Evolutionary conservation across 2,888 invertebrate genomes (phyloP), one percentile per base, ranked within the genome.

Genomic region (Drosophila bunnanda): DNA sequence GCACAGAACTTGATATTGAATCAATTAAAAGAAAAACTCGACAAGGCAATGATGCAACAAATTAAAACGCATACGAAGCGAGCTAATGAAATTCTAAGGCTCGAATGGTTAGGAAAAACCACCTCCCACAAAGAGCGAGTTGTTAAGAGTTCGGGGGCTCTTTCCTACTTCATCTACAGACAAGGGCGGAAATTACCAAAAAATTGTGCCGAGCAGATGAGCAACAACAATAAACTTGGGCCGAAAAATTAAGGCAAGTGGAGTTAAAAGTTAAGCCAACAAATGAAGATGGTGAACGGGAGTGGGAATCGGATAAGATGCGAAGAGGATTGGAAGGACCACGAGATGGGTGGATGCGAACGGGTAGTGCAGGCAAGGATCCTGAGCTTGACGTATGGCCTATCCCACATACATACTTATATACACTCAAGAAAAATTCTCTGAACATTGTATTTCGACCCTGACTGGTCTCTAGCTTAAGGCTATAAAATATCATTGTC

Each of bases 201-300:
- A 81, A 81, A 72, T 72, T 80, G 83, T 83, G 79, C 81, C 81
- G 70, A 80, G 66, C 58, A 43, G 66, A 76, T 77, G 65, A 75
- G 65, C 74, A 81, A 81, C 76, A 84, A 82, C 75, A 82, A 84
- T 76, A 75, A 79, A 74, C 60, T 79, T 55, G 61, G 61, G 56
- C 57, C 55, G 53, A 79, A 65, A 79, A 83, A 83, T 80, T 79
- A 83, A 85, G 83, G 79, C 82, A 85, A 83, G 78, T 80, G 86
- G 75, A 83, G 85, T 83, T 85, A 83, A 85, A 85, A 83, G 82
- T 83, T 83, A 85, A 83, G 80, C 77, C 71, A 82, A 82, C 82
- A 83, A 80, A 82, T 76, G 80, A 82, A 82, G 78, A 80, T 77
- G 77, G 57, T 60, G 69, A 57, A 46, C 59, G 66, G 54, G 44